Conservation (phyloP, 2,797 vertebrate species). For the Sebastes matsubarae region DNA sequence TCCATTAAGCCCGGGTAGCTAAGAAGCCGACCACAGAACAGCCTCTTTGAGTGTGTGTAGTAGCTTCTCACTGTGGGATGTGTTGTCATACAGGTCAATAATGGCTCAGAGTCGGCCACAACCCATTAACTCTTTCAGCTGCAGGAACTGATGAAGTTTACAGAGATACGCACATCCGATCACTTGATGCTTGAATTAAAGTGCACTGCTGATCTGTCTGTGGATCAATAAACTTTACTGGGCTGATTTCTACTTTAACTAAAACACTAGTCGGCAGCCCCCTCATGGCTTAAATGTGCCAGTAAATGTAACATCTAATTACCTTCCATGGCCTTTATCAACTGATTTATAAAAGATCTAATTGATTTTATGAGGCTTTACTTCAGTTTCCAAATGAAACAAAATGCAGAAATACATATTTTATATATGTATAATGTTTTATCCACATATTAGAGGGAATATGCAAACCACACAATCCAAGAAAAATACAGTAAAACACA, state of each 20-base stretch:
- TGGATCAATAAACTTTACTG: conserved; percentile 27
- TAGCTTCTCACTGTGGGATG: background rate
- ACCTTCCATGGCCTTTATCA: background rate
- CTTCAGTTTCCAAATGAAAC: background rate
- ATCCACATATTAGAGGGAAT: background rate
- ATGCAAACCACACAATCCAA: background rate
- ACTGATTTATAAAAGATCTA: background rate
- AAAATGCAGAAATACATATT: background rate
- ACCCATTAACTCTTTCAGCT: conserved; percentile 45
- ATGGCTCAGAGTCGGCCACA: background rate
- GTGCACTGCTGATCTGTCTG: background rate
- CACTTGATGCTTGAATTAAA: conserved; percentile 15
- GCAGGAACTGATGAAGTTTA: background rate
- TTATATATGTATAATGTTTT: background rate
- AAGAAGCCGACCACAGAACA: background rate
- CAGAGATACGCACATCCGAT: conserved; percentile 11
- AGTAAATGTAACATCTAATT: background rate
- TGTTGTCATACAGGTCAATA: conserved; percentile 39
- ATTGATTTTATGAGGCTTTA: background rate
- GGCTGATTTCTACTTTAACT: background rate
- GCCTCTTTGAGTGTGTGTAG: conserved; percentile 16
- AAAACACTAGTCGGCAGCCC: background rate
- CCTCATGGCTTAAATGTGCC: background rate
- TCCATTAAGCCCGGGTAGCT: conserved; percentile 25
- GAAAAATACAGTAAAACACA: background rate